Conservation (phyloP, 64 coral and sea anemone species). For the Montipora efflorescens region DNA sequence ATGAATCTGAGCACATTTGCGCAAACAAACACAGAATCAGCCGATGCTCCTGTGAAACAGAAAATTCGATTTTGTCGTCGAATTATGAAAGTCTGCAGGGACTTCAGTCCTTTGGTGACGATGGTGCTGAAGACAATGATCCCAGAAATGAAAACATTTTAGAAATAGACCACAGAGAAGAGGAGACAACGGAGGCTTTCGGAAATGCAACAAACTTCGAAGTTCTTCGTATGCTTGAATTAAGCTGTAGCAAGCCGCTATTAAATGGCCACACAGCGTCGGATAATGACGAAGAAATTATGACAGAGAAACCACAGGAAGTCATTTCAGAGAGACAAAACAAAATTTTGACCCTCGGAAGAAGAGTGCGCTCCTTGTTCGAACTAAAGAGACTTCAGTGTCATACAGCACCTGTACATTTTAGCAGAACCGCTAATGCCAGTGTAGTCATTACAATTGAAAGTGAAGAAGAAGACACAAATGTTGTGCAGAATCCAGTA, state of each 20-base stretch:
- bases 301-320: constrained; percentile 29
- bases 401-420: neutral
- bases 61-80: constrained; percentile 42
- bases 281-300: constrained; percentile 7
- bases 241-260: neutral
- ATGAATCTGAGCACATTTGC: neutral
- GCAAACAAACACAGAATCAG: neutral
- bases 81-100: constrained; percentile 29
- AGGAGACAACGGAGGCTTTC: neutral
- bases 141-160: neutral
- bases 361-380: neutral
- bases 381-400: neutral
- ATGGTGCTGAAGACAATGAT: neutral
- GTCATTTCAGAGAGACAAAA: neutral
- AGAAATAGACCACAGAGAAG: neutral
- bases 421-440: neutral
- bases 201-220: neutral
- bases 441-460: constrained; percentile 38
- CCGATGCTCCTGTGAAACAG: constrained; percentile 18
- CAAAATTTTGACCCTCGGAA: neutral
- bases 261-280: constrained; percentile 1
- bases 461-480: neutral
- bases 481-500: neutral
- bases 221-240: neutral
- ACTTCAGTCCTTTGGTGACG: neutral